Evolutionary conservation across 2,113 vertebrate species (phyloP).

Genomic region (Ardeotis arabs): DNA sequence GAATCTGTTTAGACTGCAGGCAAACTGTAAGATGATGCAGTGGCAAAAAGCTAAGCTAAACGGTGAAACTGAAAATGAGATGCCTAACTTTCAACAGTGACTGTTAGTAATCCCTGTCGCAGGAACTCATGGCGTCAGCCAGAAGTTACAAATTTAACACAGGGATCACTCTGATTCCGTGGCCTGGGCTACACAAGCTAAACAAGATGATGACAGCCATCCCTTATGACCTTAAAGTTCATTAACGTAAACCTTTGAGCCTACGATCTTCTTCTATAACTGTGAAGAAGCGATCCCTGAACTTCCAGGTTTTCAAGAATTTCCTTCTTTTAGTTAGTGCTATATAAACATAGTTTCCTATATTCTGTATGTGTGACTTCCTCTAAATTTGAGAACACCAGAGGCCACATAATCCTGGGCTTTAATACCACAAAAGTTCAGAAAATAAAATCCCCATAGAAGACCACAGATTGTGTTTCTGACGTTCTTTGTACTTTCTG

Average conservation of each 20-base stretch:
- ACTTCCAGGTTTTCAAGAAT: constrained; percentile 2
- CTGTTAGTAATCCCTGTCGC: background rate
- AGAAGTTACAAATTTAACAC: background rate
- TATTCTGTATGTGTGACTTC: background rate
- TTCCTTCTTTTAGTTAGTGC: background rate
- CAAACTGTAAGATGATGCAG: background rate
- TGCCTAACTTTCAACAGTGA: background rate
- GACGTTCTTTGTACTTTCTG: background rate
- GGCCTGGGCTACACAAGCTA: background rate
- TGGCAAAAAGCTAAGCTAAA: background rate
- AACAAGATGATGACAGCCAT: background rate
- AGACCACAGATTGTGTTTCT: background rate
- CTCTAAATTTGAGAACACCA: background rate
- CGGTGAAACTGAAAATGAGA: background rate
- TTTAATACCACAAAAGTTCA: background rate
- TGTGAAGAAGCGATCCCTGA: background rate
- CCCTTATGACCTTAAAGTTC: background rate
- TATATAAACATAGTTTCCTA: background rate
- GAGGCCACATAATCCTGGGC: background rate
- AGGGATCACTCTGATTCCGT: background rate
- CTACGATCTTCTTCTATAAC: background rate
- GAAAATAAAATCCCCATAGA: background rate
- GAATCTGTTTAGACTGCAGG: background rate
- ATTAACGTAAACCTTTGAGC: background rate
- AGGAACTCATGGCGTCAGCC: background rate